Percentiles rank a stretch among this genome's conserved stretches.
Evolutionary conservation across 2,888 invertebrate genomes (phyloP).

Genomic region (Papilio protenor): DNA sequence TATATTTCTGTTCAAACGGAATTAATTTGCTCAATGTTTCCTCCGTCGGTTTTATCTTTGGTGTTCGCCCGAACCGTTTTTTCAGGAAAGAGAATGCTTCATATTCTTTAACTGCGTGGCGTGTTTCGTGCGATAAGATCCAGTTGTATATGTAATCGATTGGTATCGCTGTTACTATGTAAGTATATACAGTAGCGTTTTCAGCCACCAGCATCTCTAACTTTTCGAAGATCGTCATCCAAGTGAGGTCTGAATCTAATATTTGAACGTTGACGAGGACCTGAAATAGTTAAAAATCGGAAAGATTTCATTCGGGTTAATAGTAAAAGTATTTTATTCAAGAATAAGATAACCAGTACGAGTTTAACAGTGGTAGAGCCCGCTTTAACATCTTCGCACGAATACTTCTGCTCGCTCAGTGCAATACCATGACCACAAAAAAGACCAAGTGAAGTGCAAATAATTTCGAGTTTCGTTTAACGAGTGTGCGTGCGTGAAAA

Average conservation of each 20-base stretch:
- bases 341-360: too few relatives aligned
- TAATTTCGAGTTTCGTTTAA: too few relatives aligned
- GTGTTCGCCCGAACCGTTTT: slow-evolving; percentile 49
- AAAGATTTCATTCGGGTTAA: not conserved
- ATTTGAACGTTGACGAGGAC: slow-evolving; percentile 74
- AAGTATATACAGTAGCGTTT: slow-evolving; percentile 66
- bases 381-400: too few relatives aligned
- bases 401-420: too few relatives aligned
- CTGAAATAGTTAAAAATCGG: slow-evolving; percentile 54
- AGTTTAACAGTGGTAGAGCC: too few relatives aligned
- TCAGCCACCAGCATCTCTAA: slow-evolving; percentile 65
- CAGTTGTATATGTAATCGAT: slow-evolving; percentile 73
- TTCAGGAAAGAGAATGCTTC: slow-evolving; percentile 50
- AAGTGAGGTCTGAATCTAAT: slow-evolving; percentile 60
- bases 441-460: too few relatives aligned
- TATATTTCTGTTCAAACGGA: slow-evolving; percentile 62
- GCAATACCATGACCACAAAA: too few relatives aligned
- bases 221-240: slow-evolving; percentile 62
- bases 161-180: slow-evolving; percentile 67
- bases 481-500: too few relatives aligned
- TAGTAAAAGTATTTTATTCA: not conserved
- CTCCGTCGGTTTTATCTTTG: slow-evolving; percentile 53
- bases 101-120: slow-evolving; percentile 49
- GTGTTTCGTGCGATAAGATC: slow-evolving; percentile 58
- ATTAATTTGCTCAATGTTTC: slow-evolving; percentile 51